These are phyloP conservation scores for Drosophila repletoides DNA, from an alignment of 1,140 invertebrate species.

Conservation along the genomic window DNA sequence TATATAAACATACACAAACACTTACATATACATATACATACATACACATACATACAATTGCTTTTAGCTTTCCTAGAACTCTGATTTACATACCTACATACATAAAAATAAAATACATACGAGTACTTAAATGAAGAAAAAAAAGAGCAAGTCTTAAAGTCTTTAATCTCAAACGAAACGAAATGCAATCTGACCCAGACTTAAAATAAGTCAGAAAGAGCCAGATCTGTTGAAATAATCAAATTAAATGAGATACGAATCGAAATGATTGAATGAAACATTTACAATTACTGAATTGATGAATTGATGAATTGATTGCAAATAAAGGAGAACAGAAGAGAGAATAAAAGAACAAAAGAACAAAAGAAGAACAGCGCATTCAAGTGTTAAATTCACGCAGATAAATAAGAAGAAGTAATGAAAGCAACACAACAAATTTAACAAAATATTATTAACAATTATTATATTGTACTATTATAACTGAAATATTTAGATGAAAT, in stretches of 20 bases:
- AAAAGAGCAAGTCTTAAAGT: constrained; percentile 6
- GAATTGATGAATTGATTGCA: constrained; percentile 5
- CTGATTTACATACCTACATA: constrained; percentile 63
- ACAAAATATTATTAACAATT: constrained; percentile 77
- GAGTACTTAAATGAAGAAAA: background rate
- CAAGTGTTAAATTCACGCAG: constrained; percentile 42
- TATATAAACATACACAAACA: constrained; percentile 33
- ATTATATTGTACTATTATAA: constrained; percentile 82
- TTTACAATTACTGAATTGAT: constrained; percentile 6
- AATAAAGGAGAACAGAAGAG: constrained; percentile 7
- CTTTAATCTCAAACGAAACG: constrained; percentile 29
- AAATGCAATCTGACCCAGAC: constrained; percentile 31
- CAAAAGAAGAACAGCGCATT: constrained; percentile 29
- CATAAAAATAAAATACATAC: constrained; percentile 16
- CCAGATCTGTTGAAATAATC: constrained; percentile 32
- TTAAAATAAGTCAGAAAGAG: constrained; percentile 17
- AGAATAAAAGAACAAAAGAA: background rate
- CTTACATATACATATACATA: constrained; percentile 45
- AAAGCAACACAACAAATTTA: constrained; percentile 44
- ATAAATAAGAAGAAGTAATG: constrained; percentile 35
- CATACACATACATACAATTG: constrained; percentile 60
- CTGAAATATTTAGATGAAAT: constrained; percentile 83
- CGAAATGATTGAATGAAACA: constrained; percentile 16
- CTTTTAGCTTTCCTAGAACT: constrained; percentile 77
- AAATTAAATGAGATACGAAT: constrained; percentile 20